phyloP scores from a whole-genome alignment of 2,888 invertebrate species.

The Ophioninae sp. region DNA sequence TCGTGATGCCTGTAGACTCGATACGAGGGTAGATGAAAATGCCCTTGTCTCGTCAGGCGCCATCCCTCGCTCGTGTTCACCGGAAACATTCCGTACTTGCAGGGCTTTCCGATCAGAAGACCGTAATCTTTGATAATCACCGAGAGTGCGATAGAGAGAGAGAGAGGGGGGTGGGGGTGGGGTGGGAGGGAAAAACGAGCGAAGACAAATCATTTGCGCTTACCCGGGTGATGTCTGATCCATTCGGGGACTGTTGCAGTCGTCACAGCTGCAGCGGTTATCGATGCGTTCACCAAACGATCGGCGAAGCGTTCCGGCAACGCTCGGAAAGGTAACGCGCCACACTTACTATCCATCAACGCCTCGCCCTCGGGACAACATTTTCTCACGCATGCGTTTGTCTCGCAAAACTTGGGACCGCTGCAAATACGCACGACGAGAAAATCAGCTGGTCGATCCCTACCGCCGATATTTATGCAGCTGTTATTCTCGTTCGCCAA shows the following conservation, averaged over 20 bases:
- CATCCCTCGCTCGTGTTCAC: slow-evolving; percentile 67
- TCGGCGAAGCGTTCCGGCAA: slow-evolving; percentile 50
- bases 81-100: slow-evolving; percentile 67
- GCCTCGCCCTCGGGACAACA: slow-evolving; percentile 77
- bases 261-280: neutral
- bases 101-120: slow-evolving; percentile 70
- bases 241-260: neutral
- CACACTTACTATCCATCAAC: slow-evolving; percentile 45
- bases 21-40: slow-evolving; percentile 64
- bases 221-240: slow-evolving; percentile 1
- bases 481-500: slow-evolving; percentile 65
- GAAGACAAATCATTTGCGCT: neutral
- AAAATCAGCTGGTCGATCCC: neutral
- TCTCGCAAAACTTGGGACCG: slow-evolving; percentile 64
- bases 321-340: slow-evolving; percentile 25
- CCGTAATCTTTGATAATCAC: slow-evolving; percentile 72
- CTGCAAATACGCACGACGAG: slow-evolving; percentile 62
- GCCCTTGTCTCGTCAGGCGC: slow-evolving; percentile 70
- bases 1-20: slow-evolving; percentile 64
- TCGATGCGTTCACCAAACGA: slow-evolving; percentile 36
- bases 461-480: slow-evolving; percentile 71
- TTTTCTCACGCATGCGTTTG: slow-evolving; percentile 76
- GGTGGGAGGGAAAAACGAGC: neutral
- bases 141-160: slow-evolving; percentile 14
- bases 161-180: neutral